Evolutionary conservation across 2,888 invertebrate genomes (phyloP).

Genomic region (Neoascia interrupta): DNA sequence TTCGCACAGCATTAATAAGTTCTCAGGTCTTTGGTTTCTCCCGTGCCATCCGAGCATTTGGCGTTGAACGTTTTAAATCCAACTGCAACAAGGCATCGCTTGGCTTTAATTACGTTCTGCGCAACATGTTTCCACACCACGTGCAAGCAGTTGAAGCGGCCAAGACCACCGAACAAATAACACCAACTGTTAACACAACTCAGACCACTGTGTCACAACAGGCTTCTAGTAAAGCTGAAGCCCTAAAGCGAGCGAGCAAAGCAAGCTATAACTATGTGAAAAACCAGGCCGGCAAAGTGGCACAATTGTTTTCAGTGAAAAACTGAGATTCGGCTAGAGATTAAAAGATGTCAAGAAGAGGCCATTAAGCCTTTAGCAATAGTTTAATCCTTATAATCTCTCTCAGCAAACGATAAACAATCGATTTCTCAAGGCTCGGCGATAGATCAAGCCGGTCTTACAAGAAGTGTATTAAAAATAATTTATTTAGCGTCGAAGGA

Average conservation of each 20-base stretch:
- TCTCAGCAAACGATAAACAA: background rate
- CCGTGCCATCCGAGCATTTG: constrained; percentile 92
- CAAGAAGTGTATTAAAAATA: constrained; percentile 26
- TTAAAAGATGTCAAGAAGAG: constrained; percentile 37
- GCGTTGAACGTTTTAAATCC: constrained; percentile 92
- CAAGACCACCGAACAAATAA: constrained; percentile 58
- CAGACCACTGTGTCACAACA: constrained; percentile 73
- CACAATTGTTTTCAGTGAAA: constrained; percentile 78
- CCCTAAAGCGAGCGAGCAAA: constrained; percentile 89
- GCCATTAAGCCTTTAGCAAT: background rate
- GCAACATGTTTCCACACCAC: constrained; percentile 84
- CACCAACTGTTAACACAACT: constrained; percentile 72
- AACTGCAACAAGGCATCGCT: constrained; percentile 90
- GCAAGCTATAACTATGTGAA: constrained; percentile 91
- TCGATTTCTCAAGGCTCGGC: constrained; percentile 29
- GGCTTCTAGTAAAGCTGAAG: constrained; percentile 75
- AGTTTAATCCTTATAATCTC: constrained; percentile 35
- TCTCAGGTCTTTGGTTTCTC: constrained; percentile 94
- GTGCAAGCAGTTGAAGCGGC: constrained; percentile 72
- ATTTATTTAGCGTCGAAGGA: constrained; percentile 17
- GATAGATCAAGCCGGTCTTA: constrained; percentile 28
- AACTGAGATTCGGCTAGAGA: constrained; percentile 74
- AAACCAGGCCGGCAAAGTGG: constrained; percentile 79
- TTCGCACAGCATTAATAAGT: constrained; percentile 92
- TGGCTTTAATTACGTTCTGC: constrained; percentile 92